Evolutionary conservation across 2,888 invertebrate genomes (phyloP).

Genomic region (Dryomyza anilis): DNA sequence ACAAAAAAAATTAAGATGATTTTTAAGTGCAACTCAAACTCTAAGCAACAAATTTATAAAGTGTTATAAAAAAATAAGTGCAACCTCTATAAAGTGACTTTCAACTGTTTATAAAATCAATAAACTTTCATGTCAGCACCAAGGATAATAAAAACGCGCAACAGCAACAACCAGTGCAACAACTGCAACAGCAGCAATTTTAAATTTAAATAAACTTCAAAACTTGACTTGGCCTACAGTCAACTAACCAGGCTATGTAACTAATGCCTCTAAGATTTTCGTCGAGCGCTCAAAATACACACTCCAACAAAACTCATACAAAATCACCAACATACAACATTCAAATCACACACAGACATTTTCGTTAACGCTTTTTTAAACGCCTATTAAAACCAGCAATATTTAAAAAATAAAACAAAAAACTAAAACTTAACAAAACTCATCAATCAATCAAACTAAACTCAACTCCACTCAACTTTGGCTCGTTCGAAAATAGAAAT

Average conservation of each 20-base stretch:
- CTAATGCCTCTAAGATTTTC: background rate
- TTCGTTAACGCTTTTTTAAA: background rate
- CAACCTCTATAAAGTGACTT: background rate
- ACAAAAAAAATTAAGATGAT: conserved; percentile 30
- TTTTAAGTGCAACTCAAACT: conserved; percentile 46
- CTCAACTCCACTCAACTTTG: conserved; percentile 41
- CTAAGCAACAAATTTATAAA: conserved; percentile 5
- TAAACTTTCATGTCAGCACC: conserved; percentile 18
- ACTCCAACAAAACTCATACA: no score
- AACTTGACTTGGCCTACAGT: background rate
- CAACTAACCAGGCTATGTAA: background rate
- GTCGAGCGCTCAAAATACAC: conserved; percentile 20
- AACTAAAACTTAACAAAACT: no score
- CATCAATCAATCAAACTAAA: no score
- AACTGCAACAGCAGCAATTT: conserved; percentile 1
- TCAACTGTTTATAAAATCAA: background rate
- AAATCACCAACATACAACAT: no score
- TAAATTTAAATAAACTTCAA: conserved; percentile 12
- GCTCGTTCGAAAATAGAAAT: conserved; percentile 42
- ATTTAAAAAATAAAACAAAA: background rate
- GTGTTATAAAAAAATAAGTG: conserved; percentile 18
- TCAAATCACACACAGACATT: background rate
- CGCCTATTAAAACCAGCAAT: background rate
- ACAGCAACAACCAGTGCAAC: no score
- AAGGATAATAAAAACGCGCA: conserved; percentile 2